Conservation (phyloP, 1,140 invertebrate species). For the Subanguina moxae region DNA sequence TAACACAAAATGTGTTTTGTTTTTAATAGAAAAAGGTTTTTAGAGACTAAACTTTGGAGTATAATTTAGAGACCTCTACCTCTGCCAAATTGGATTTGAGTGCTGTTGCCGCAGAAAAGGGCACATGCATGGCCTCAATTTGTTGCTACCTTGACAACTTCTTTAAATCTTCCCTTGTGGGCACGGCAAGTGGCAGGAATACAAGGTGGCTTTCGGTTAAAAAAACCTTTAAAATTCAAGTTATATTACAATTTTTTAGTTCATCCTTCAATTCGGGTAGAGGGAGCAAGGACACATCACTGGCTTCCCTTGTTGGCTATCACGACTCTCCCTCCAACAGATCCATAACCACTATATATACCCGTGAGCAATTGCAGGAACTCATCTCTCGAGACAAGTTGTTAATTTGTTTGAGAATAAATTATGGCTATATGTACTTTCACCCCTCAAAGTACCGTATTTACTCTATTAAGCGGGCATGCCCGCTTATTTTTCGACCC, state of each 20-base stretch:
- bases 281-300: constrained; percentile 2
- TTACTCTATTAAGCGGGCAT: too few species aligned
- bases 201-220: not conserved
- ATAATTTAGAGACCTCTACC: too few species aligned
- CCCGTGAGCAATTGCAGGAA: constrained; percentile 14
- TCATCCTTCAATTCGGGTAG: not conserved
- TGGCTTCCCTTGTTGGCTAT: constrained; percentile 20
- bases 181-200: not conserved
- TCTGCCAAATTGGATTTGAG: too few species aligned
- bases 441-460: too few species aligned
- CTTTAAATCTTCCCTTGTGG: not conserved
- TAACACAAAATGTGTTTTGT: too few species aligned
- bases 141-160: not conserved
- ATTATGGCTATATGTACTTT: too few species aligned
- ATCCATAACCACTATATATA: constrained; percentile 19
- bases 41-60: too few species aligned
- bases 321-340: constrained; percentile 23
- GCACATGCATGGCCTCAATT: not conserved
- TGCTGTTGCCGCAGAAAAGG: not conserved
- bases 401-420: not conserved
- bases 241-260: constrained; percentile 5
- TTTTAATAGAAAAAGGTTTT: too few species aligned
- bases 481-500: too few species aligned
- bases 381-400: constrained; percentile 21
- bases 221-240: not conserved